Evolutionary conservation across 1,140 invertebrate genomes (phyloP), one percentile per base, ranked within the genome.

Genomic region (Meloidogyne chitwoodi): DNA sequence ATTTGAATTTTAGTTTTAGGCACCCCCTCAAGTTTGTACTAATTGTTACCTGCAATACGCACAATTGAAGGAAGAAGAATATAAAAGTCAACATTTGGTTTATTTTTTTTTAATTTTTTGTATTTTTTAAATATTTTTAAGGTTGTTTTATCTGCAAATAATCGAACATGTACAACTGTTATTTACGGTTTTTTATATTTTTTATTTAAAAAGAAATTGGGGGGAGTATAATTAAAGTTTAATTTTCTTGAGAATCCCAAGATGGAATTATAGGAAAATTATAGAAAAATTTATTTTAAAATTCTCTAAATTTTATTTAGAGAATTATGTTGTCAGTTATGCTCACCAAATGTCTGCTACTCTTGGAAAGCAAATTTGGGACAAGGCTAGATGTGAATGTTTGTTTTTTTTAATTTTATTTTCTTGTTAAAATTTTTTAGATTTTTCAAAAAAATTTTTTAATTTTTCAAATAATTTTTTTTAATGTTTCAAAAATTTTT

Each of bases 371-470:
- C 61, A 73, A 68, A 82, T 84, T 68, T 84, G 83, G 83, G 83
- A 86, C 0, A 76, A 77, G 31, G 79, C 82, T 6, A 29, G 81
- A 44, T 84, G 83, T 77, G 65, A 76, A 31, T 83, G 83, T 84
- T 38, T 38, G 4, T 38, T 38, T 38, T 4, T 38, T 38, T 77
- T 22, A 61, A 22, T 63, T 0, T 24, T 6, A 16, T 62, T 63
- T 71, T 71, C 34, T 19, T 26, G 16, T 16, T 24, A 19, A 14
- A 41, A 44, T 11, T 5, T 19, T 62, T 71, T 61, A 16, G 5
- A 61, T n/a, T 19, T 38, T 2, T 12, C 22, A 67, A 67, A n/a
- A 67, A 19, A 67, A 0, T 1, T 31, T n/a, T 22, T 67, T 5
- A 31, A 19, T 31, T 27, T 19, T 0, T 67, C 38, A 67, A n/a